These are phyloP conservation scores for Erythrocebus patas DNA, from an alignment of 2,113 vertebrate species.

Conservation along the genomic window DNA sequence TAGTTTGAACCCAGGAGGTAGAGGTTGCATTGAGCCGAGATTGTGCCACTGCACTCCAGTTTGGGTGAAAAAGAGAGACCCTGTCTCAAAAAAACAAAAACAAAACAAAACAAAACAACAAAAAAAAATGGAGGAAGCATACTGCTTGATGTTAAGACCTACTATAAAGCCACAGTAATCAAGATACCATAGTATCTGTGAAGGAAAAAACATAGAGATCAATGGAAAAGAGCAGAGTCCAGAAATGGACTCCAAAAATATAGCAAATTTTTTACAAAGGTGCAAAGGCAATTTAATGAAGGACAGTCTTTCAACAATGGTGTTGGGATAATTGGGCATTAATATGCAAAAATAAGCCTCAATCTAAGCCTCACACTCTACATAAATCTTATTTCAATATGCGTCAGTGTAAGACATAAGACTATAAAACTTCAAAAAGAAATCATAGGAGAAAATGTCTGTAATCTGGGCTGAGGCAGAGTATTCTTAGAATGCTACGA, in stretches of 20 bases:
- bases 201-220: background rate
- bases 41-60: too few relatives aligned
- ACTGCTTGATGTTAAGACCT: background rate
- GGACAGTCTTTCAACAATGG: background rate
- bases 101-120: too few relatives aligned
- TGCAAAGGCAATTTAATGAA: background rate
- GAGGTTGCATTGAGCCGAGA: too few relatives aligned
- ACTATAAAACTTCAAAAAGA: background rate
- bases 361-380: background rate
- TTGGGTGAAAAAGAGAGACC: too few relatives aligned
- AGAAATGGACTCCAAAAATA: background rate
- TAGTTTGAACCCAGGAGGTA: too few relatives aligned
- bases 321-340: background rate
- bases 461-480: background rate
- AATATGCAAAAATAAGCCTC: background rate
- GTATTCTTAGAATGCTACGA: background rate
- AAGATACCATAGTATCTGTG: background rate
- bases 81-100: too few relatives aligned
- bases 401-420: background rate
- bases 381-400: background rate
- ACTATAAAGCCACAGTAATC: background rate
- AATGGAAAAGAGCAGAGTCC: background rate
- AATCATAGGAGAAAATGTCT: background rate
- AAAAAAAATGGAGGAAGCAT: background rate
- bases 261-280: background rate